Base-by-base conservation (phyloP, 1,140 invertebrate species). In the Orius insidiosus region DNA sequence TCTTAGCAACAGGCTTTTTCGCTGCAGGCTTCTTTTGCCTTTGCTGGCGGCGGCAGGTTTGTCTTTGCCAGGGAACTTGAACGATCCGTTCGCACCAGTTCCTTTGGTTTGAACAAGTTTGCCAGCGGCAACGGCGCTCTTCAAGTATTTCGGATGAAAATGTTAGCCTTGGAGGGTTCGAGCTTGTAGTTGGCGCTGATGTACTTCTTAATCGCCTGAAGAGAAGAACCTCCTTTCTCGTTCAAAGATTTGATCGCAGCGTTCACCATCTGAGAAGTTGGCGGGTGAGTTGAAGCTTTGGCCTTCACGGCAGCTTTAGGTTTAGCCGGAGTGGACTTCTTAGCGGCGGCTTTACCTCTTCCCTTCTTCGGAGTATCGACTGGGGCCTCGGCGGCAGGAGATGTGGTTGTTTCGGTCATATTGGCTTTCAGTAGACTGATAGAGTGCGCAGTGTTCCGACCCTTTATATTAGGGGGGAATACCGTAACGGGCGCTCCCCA, bases 231-330 rank as follows among this genome's bases (percentile, higher is more conserved):
- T 24, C 24, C 24, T 24, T 24, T 53, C 72, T 73, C 49, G 70
- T 70, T 71, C 37, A 74, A 49, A 2, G 52, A 48, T 13, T 58
- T 60, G 48, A 75, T 72, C 5, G 71, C 70, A 6, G 60, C 59
- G 9, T 57, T 60, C 7, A 74, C 61, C 63, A 65, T 63, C 5
- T 59, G 53, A 6, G 60, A 54, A 0, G 58, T 57, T 2, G 55
- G 56, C 3, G 61, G 61, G 51, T 63, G 61, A n/a, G 8, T 8
- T n/a, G 35, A 3, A 10, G 35, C 35, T 15, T 36, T 36, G 3
- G 45, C 1, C 18, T 7, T n/a, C 16, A n/a, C n/a, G n/a, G n/a
- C n/a, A n/a, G n/a, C n/a, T n/a, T n/a, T n/a, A n/a, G n/a, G n/a
- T n/a, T n/a, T n/a, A n/a, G 24, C 2, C 4, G 18, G 11, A 5